phyloP scores from a whole-genome alignment of 2,888 invertebrate genomes.

The Oligia latruncula region DNA sequence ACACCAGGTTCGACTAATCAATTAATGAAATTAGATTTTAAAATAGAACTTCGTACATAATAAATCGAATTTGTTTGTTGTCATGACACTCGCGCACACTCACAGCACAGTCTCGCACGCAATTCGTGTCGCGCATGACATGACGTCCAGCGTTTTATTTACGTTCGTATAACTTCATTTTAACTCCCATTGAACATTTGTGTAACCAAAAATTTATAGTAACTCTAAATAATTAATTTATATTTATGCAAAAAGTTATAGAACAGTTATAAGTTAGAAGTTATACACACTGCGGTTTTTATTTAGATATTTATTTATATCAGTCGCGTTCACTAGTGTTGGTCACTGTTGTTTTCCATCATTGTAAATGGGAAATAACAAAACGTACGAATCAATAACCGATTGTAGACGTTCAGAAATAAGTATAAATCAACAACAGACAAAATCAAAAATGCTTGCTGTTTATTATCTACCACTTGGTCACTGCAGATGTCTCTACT shows the following conservation, averaged over 20 bases:
- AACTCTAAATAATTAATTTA: neutral
- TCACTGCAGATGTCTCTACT: neutral
- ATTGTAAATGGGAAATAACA: neutral
- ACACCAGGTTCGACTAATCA: neutral
- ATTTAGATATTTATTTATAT: neutral
- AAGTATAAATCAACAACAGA: no score
- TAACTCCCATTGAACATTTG: neutral
- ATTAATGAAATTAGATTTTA: neutral
- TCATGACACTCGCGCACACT: conserved; percentile 28
- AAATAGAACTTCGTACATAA: neutral
- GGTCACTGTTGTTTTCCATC: neutral
- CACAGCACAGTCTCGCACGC: neutral
- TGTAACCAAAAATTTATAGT: neutral
- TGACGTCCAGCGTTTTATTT: conserved; percentile 13
- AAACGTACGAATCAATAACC: conserved; percentile 53
- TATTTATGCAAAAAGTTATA: no score
- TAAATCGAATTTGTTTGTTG: conserved; percentile 47
- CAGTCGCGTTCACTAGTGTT: neutral
- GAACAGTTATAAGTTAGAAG: no score
- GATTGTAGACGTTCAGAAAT: conserved; percentile 29
- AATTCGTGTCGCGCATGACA: neutral
- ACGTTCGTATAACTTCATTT: neutral
- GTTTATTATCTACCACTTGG: no score
- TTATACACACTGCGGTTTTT: neutral
- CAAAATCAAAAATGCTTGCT: no score